Evolutionary conservation across 2,888 invertebrate species (phyloP).

Genomic region (Drosophila meridiana): DNA sequence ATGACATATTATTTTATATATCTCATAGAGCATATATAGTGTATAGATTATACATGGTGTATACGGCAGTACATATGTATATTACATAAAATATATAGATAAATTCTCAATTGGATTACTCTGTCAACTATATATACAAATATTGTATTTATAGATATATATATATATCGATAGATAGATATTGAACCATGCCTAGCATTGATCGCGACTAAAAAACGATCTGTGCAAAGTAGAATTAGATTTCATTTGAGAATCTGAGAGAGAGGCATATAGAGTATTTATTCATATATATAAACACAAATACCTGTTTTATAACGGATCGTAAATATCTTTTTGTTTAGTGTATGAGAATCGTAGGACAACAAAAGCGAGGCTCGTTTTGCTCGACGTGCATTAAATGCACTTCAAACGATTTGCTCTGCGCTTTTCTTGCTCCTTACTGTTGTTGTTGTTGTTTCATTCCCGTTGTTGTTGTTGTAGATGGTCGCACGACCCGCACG

Average conservation of each 20-base stretch:
- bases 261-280: background rate
- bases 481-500: constrained; percentile 82
- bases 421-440: constrained; percentile 20
- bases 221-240: background rate
- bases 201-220: background rate
- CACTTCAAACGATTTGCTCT: constrained; percentile 72
- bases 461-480: background rate
- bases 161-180: too few species aligned
- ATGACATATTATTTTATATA: too few species aligned
- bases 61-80: too few species aligned
- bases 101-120: too few species aligned
- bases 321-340: background rate
- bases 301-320: background rate
- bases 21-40: too few species aligned
- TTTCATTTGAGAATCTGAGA: background rate
- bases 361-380: constrained; percentile 36
- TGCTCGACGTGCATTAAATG: constrained; percentile 69
- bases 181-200: too few species aligned
- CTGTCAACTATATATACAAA: too few species aligned
- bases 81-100: too few species aligned
- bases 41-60: too few species aligned
- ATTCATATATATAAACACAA: background rate
- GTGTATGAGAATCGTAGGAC: constrained; percentile 6
- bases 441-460: background rate
- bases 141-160: too few species aligned